Evolutionary conservation across 2,113 vertebrate genomes (phyloP).

Genomic region (Clupea harengus): DNA sequence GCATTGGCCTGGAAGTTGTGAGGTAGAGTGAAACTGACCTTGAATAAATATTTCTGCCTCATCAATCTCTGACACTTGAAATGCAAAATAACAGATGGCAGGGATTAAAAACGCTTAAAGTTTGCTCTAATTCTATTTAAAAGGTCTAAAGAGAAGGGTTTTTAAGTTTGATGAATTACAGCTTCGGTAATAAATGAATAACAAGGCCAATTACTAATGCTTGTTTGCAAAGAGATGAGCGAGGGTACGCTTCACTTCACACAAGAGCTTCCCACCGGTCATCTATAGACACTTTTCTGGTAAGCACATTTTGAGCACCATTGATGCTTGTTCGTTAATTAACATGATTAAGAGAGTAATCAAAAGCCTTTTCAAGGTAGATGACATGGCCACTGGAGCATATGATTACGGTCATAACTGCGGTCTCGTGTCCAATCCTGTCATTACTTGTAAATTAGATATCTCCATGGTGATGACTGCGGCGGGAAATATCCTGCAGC

Average conservation of each 20-base stretch:
- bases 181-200: background rate
- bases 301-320: background rate
- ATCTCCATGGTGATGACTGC: slow-evolving; percentile 19
- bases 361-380: slow-evolving; percentile 18
- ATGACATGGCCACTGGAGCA: slow-evolving; percentile 16
- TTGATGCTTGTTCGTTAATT: background rate
- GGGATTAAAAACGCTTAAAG: background rate
- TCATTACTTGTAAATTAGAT: slow-evolving; percentile 8
- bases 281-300: background rate
- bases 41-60: background rate
- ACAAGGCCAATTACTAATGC: background rate
- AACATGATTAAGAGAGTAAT: slow-evolving; percentile 2
- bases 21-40: background rate
- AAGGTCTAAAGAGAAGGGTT: background rate
- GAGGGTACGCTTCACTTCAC: background rate
- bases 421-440: background rate
- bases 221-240: background rate
- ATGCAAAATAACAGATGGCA: background rate
- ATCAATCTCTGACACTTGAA: background rate
- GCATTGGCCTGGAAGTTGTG: background rate
- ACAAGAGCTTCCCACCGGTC: background rate
- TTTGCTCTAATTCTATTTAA: background rate
- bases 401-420: slow-evolving; percentile 13
- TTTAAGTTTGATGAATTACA: background rate
- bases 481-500: background rate